Percentiles rank a stretch among this genome's conserved stretches.
phyloP scores from a whole-genome alignment of 2,113 vertebrate species.

The Piaya cayana region DNA sequence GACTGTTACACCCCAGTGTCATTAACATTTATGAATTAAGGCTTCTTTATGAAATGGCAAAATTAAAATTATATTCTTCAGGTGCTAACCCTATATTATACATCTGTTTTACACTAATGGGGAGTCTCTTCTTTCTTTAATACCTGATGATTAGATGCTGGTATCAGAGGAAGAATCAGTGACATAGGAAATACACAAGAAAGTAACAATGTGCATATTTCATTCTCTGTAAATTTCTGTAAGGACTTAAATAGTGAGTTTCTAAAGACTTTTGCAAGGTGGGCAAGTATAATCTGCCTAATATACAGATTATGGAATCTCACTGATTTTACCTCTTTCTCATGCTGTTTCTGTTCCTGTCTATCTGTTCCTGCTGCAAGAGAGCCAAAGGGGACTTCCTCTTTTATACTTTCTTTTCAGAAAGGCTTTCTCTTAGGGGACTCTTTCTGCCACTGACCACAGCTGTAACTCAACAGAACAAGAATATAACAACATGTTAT shows the following conservation, averaged over 20 bases:
- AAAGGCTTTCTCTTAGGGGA: background rate
- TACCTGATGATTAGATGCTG: background rate
- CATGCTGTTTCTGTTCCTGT: background rate
- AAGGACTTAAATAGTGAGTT: background rate
- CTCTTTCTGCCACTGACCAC: background rate
- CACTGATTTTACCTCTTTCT: background rate
- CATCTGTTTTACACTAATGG: conserved; percentile 58
- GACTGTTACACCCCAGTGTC: conserved; percentile 22
- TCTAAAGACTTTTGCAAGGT: background rate
- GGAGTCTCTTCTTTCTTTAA: conserved; percentile 23
- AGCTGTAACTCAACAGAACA: background rate
- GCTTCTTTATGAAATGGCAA: conserved; percentile 55
- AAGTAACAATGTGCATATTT: background rate
- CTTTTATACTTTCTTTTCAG: background rate
- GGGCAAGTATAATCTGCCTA: background rate
- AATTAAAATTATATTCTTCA: conserved; percentile 58
- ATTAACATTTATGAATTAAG: conserved; percentile 73
- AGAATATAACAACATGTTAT: background rate
- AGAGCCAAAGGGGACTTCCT: background rate
- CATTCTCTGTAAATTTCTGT: background rate
- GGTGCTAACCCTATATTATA: conserved; percentile 40
- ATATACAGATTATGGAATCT: background rate
- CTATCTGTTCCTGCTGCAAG: background rate
- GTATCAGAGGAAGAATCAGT: background rate
- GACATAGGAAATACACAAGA: background rate